A percentile compares a stretch with the other conserved stretches of the same genome.
Conservation (phyloP, 2,113 vertebrate species). For the Euleptes europaea region DNA sequence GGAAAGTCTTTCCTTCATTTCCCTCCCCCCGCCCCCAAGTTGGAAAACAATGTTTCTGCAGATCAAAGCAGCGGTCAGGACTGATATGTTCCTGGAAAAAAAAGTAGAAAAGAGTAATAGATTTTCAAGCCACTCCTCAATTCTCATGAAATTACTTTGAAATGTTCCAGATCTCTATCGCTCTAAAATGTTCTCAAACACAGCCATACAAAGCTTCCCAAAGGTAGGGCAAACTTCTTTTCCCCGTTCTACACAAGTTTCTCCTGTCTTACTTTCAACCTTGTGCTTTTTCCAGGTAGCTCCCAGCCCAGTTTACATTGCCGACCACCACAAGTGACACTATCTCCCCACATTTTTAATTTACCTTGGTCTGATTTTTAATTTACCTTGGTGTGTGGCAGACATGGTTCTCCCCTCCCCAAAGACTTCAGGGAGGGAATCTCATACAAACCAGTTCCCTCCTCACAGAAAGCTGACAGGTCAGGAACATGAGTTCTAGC, state of each 20-base stretch:
- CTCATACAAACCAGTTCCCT: too few species aligned
- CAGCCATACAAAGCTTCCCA: not conserved
- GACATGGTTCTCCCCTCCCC: too few species aligned
- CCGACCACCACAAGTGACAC: not conserved
- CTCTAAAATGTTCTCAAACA: not conserved
- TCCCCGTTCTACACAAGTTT: not conserved
- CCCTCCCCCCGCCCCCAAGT: not conserved
- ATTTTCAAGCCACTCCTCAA: not conserved
- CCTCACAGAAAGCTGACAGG: too few species aligned
- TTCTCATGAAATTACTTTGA: not conserved
- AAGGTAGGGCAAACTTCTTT: not conserved
- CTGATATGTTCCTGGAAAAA: not conserved
- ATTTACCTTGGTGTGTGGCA: too few species aligned
- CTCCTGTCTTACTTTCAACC: not conserved
- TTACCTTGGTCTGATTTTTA: too few species aligned
- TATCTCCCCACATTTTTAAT: too few species aligned
- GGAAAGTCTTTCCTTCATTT: not conserved
- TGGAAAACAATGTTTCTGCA: not conserved
- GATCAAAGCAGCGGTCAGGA: not conserved
- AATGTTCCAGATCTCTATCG: not conserved
- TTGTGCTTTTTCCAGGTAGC: not conserved
- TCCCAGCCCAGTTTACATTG: not conserved
- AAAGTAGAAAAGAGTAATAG: not conserved
- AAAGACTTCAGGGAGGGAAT: too few species aligned
- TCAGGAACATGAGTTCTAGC: too few species aligned